Percentiles rank a stretch among this genome's conserved stretches.
Evolutionary conservation across 2,888 invertebrate species (phyloP).

Genomic region (Choreutis nemorana): DNA sequence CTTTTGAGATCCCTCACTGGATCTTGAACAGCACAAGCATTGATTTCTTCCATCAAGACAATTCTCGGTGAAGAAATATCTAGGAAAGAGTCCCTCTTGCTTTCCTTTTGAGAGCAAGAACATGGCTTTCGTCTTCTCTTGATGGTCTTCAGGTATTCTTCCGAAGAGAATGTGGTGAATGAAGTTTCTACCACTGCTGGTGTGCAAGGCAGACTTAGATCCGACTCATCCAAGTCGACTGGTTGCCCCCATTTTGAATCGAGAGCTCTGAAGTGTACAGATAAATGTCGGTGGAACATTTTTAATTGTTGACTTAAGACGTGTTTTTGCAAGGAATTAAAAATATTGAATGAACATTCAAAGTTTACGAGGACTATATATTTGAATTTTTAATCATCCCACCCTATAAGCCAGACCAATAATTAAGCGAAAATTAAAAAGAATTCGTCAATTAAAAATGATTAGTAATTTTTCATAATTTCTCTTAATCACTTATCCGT

Average conservation of each 20-base stretch:
- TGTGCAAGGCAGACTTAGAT: conserved; percentile 17
- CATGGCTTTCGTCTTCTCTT: conserved; percentile 18
- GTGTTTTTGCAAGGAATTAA: too few relatives aligned
- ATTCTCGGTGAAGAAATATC: conserved; percentile 26
- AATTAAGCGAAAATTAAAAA: too few relatives aligned
- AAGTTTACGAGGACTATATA: too few relatives aligned
- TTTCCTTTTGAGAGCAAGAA: conserved; percentile 18
- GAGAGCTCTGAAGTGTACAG: conserved; percentile 30
- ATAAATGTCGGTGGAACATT: conserved; percentile 41
- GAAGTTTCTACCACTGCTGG: conserved; percentile 26
- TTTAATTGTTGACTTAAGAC: conserved; percentile 4
- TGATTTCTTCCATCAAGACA: conserved; percentile 13
- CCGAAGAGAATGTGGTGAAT: conserved; percentile 32
- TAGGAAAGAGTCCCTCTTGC: conserved; percentile 21
- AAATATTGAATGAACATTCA: too few relatives aligned
- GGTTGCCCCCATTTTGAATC: conserved; percentile 37
- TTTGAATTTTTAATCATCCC: too few relatives aligned
- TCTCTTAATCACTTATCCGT: too few relatives aligned
- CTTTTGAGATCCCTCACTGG: too few relatives aligned
- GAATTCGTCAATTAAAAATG: too few relatives aligned
- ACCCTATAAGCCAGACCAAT: too few relatives aligned
- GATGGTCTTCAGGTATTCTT: conserved; percentile 24
- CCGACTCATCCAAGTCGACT: conserved; percentile 26
- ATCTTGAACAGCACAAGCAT: neutral
- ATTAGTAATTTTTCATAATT: too few relatives aligned